Base-by-base conservation (phyloP, 2,888 invertebrate genomes). In the Aspidiotus destructor region DNA sequence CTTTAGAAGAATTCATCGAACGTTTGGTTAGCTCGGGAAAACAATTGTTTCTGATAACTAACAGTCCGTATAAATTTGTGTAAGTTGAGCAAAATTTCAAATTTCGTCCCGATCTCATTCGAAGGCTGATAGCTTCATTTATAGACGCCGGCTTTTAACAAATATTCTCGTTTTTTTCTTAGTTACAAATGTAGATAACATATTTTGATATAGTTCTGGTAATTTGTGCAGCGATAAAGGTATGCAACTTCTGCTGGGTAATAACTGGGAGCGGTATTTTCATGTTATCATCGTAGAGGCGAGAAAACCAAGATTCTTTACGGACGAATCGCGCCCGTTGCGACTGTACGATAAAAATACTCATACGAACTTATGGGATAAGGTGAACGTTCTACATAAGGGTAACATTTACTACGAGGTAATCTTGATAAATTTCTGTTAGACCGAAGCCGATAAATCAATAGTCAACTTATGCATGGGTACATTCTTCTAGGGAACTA, bases 61-160 rank as follows among this genome's bases (percentile, higher is more conserved):
- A 98, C 77, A 96, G 96, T 77, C 96, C 96, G 0, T 96, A 86
- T 77, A 87, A 88, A 75, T 98, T 98, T 82, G 95, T 93, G 94
- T 90, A 81, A 85, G 87, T 82, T 17, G 10, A 6, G 41, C n/a
- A 42, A 41, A 15, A 61, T 61, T 61, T 16, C n/a, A 17, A 57
- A 10, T 7, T 15, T 28, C 28, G 28, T 28, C 28, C 2, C n/a
- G 13, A 52, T 52, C 2, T n/a, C 28, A 5, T 28, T 28, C 5
- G 5, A 28, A 28, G 28, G 28, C 28, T 28, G 28, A 28, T 1
- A 28, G 28, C 5, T 28, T 28, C 5, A 28, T 28, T 28, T 28
- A 28, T 28, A 28, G 28, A 5, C 28, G 28, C 28, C 2, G 5
- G 52, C 3, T 8, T 54, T 54, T 9, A 2, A 2, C 8, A n/a